A percentile compares a stretch with the other conserved stretches of the same genome.
Conservation (phyloP, 2,113 vertebrate genomes). For the Gadus macrocephalus region DNA sequence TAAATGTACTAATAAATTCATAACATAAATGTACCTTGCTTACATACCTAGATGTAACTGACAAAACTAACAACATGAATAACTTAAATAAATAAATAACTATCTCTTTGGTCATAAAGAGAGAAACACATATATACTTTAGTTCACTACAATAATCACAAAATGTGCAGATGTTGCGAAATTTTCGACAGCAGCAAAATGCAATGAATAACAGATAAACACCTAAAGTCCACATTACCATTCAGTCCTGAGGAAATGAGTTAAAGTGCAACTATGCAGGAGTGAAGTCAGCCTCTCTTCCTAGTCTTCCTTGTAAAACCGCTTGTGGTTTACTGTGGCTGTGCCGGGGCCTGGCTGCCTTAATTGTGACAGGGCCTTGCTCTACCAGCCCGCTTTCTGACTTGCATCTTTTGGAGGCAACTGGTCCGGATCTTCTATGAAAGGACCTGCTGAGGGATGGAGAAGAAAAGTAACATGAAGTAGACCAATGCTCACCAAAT, state of each 20-base stretch:
- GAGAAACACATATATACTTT: not conserved
- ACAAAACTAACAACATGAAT: not conserved
- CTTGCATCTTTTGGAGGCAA: slow-evolving; percentile 72
- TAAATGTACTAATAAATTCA: no score
- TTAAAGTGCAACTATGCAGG: slow-evolving; percentile 34
- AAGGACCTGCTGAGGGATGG: slow-evolving; percentile 68
- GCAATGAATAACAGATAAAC: slow-evolving; percentile 15
- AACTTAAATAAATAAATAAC: not conserved
- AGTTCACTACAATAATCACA: slow-evolving; percentile 6
- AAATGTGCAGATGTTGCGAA: slow-evolving; percentile 1
- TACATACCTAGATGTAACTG: no score
- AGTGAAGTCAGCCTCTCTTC: not conserved
- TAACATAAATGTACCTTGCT: no score
- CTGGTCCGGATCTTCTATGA: slow-evolving; percentile 79
- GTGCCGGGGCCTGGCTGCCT: not conserved
- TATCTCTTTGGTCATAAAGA: not conserved
- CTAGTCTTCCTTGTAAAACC: slow-evolving; percentile 9
- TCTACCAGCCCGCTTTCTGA: slow-evolving; percentile 43
- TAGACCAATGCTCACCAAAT: no score
- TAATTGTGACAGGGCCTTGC: slow-evolving; percentile 69
- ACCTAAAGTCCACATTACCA: slow-evolving; percentile 20
- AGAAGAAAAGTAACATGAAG: not conserved
- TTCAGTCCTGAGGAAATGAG: slow-evolving; percentile 44
- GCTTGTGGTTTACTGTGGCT: slow-evolving; percentile 20
- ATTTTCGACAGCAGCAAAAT: not conserved